A percentile compares a stretch with the other conserved stretches of the same genome.
Conservation (phyloP, 2,113 vertebrate genomes). For the Tenrec ecaudatus region DNA sequence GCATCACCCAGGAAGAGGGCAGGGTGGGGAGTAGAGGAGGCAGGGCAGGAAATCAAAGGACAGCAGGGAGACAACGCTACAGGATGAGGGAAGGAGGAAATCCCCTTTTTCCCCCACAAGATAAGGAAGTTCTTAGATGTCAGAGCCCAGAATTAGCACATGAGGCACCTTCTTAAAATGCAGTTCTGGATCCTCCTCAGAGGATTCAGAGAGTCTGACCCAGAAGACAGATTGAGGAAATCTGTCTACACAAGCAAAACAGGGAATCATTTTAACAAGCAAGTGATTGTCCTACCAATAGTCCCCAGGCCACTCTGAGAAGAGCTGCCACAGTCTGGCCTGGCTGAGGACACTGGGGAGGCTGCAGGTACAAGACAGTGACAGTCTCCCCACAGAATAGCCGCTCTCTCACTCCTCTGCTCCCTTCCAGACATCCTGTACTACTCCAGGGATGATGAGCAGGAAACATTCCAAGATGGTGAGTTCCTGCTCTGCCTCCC, state of each 20-base stretch:
- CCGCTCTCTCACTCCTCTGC: background rate
- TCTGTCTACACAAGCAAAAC: too few species aligned
- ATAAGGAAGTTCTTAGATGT: background rate
- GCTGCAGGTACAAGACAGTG: rapidly evolving
- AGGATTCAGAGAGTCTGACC: background rate
- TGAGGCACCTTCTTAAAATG: background rate
- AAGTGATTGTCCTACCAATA: background rate
- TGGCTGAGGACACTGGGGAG: background rate
- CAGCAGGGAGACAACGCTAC: background rate
- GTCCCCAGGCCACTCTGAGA: background rate
- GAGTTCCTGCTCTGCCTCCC: background rate
- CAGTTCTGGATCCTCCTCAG: background rate
- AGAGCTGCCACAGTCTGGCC: rapidly evolving
- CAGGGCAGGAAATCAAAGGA: background rate
- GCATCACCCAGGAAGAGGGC: background rate
- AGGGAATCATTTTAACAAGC: background rate
- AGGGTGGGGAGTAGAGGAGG: background rate
- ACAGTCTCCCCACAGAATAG: background rate
- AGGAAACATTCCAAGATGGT: background rate
- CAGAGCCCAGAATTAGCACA: too few species aligned
- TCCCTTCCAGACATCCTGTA: background rate
- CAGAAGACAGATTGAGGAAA: background rate
- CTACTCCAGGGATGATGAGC: background rate
- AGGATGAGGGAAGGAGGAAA: too few species aligned
- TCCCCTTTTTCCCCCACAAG: background rate